phyloP scores from a whole-genome alignment of 2,888 invertebrate species.

The Aricia artaxerxes region DNA sequence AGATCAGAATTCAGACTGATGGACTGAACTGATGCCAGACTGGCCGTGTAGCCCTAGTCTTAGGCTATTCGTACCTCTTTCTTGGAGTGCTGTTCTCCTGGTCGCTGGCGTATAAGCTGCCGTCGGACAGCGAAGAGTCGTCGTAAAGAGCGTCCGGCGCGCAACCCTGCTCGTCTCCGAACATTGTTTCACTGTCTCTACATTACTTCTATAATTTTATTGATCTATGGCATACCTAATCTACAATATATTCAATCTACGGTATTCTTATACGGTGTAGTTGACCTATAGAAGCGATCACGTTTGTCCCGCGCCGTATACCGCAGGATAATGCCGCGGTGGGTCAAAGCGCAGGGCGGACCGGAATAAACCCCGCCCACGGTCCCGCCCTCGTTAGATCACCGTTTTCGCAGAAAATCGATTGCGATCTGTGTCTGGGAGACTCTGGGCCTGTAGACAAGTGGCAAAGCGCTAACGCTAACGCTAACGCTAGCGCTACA shows the following conservation, averaged over 20 bases:
- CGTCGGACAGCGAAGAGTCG: conserved; percentile 80
- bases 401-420: neutral
- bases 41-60: no score
- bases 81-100: conserved; percentile 87
- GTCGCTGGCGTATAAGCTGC: conserved; percentile 88
- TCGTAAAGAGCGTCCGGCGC: conserved; percentile 84
- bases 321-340: neutral
- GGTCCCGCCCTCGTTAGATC: neutral
- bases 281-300: neutral
- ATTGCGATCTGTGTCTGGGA: neutral
- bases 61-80: conserved; percentile 55
- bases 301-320: neutral
- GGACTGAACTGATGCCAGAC: no score
- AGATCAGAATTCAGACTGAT: no score
- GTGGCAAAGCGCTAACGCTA: no score
- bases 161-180: neutral
- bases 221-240: neutral
- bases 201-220: neutral
- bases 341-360: neutral
- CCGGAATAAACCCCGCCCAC: neutral
- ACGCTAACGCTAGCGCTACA: no score
- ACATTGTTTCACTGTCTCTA: neutral
- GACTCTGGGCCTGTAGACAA: no score
- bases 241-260: neutral
- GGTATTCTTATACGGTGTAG: no score